Evolutionary conservation across 2,797 vertebrate species (phyloP).

Genomic region (Epinephelus malabaricus): DNA sequence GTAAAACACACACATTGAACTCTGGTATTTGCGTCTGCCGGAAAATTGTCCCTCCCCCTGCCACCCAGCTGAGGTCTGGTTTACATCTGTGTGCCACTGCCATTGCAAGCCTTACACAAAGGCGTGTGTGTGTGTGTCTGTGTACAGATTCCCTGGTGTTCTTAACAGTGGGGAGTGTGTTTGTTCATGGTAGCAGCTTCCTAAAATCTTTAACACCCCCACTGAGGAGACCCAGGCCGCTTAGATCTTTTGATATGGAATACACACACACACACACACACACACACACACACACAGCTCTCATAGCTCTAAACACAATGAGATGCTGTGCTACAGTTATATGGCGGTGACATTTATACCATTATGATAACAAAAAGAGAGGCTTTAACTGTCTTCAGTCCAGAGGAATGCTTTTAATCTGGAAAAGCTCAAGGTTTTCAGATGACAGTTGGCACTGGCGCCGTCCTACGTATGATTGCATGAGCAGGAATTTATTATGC

Average conservation of each 20-base stretch:
- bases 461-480: constrained; percentile 40
- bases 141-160: constrained; percentile 48
- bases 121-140: constrained; percentile 34
- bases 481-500: constrained; percentile 66
- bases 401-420: constrained; percentile 64
- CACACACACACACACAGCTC: neutral
- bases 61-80: constrained; percentile 53
- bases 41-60: constrained; percentile 2
- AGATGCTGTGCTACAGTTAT: neutral
- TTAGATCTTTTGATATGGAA: constrained; percentile 25
- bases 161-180: constrained; percentile 46
- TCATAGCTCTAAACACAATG: neutral
- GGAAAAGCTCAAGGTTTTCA: constrained; percentile 49
- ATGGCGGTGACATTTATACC: neutral
- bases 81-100: constrained; percentile 62
- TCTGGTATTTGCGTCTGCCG: constrained; percentile 13
- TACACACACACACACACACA: neutral
- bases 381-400: neutral
- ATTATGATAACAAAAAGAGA: neutral
- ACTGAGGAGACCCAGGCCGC: constrained; percentile 11
- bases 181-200: constrained; percentile 68
- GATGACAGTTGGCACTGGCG: constrained; percentile 57
- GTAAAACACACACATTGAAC: constrained; percentile 27
- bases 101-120: constrained; percentile 48
- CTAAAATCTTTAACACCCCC: constrained; percentile 63